phyloP scores from a whole-genome alignment of 1,140 invertebrate genomes.

The Probaryconus sp. region DNA sequence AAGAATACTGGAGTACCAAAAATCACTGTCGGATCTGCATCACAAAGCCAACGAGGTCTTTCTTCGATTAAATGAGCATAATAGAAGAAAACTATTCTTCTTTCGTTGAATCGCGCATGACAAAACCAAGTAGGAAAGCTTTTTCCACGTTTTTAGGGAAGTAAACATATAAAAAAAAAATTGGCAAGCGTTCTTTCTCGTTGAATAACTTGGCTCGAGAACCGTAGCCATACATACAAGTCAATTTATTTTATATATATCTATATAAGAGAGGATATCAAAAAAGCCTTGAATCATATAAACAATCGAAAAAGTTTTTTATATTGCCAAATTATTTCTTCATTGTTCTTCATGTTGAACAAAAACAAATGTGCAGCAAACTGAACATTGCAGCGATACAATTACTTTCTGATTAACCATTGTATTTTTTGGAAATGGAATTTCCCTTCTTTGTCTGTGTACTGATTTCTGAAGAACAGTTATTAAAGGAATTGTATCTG shows the following conservation, averaged over 20 bases:
- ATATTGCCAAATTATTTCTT: neutral
- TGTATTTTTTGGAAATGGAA: too few species aligned
- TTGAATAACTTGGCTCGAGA: constrained; percentile 21
- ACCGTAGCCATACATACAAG: constrained; percentile 16
- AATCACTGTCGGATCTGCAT: neutral
- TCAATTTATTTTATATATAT: constrained; percentile 36
- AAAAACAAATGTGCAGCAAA: too few species aligned
- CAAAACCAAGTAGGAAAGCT: constrained; percentile 13
- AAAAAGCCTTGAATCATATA: constrained; percentile 26
- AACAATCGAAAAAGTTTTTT: too few species aligned
- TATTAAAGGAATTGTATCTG: too few species aligned
- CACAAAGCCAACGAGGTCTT: constrained; percentile 12
- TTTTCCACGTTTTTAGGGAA: constrained; percentile 21
- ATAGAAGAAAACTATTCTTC: constrained; percentile 25
- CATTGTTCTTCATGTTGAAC: neutral
- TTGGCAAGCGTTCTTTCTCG: constrained; percentile 33
- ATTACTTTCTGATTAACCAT: too few species aligned
- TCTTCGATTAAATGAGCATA: constrained; percentile 46
- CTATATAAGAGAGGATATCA: constrained; percentile 1
- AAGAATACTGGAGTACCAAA: neutral
- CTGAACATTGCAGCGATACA: too few species aligned
- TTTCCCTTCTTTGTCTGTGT: too few species aligned
- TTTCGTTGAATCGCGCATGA: constrained; percentile 8
- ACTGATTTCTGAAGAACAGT: too few species aligned
- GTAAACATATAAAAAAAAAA: constrained; percentile 48